These are phyloP conservation scores for Rhaphigaster nebulosa DNA, from an alignment of 2,888 invertebrate genomes.

Conservation along the genomic window DNA sequence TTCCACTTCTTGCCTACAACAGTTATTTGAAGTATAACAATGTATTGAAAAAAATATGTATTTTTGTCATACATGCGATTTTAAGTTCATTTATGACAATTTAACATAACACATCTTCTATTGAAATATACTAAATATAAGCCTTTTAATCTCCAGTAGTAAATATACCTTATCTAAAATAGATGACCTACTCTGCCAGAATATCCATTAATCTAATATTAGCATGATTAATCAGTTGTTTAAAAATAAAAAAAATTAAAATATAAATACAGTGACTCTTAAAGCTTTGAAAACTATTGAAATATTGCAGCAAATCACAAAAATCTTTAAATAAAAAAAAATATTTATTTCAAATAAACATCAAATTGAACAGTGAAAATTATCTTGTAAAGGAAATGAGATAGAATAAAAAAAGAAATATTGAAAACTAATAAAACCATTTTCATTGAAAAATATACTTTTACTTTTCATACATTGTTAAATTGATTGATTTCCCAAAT, in stretches of 20 bases:
- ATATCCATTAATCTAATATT: neutral
- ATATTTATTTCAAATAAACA: no score
- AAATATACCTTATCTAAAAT: neutral
- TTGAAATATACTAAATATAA: neutral
- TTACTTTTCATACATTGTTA: no score
- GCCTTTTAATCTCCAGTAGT: neutral
- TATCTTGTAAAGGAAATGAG: no score
- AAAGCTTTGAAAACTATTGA: neutral
- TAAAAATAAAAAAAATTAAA: neutral
- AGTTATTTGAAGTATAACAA: no score
- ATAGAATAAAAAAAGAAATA: no score
- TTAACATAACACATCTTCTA: neutral
- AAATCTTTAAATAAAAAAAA: neutral
- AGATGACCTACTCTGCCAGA: neutral
- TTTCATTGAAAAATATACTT: no score
- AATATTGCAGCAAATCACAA: neutral
- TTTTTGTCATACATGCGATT: neutral
- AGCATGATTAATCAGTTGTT: neutral
- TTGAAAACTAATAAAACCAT: no score
- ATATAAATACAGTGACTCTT: neutral
- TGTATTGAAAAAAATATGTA: no score
- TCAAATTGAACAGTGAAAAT: no score
- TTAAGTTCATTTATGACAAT: neutral
- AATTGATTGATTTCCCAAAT: no score
- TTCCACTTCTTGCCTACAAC: no score